Evolutionary conservation across 2,888 invertebrate genomes (phyloP).

Genomic region (Disparrhopalites patrizii): DNA sequence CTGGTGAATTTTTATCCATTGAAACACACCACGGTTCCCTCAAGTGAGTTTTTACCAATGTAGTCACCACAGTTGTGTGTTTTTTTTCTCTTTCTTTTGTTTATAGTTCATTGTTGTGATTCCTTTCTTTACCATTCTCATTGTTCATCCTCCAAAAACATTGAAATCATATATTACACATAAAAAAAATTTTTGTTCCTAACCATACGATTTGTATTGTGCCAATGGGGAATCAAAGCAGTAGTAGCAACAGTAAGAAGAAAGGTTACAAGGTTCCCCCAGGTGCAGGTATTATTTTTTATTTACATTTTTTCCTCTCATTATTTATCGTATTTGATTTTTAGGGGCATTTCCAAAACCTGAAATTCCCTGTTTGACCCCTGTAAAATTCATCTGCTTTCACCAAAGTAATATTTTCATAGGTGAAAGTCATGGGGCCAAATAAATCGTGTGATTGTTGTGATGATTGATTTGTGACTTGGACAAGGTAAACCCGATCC

Average conservation of each 20-base stretch:
- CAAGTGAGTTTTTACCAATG: too few species aligned
- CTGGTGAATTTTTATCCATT: too few species aligned
- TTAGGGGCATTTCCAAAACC: too few species aligned
- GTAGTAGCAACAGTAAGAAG: conserved; percentile 11
- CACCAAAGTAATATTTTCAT: background rate
- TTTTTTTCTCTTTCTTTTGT: background rate
- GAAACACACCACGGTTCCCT: background rate
- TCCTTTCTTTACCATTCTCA: background rate
- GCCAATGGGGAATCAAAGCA: conserved; percentile 27
- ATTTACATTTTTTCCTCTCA: too few species aligned
- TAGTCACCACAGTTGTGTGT: too few species aligned
- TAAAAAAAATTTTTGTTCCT: too few species aligned
- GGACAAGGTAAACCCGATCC: conserved; percentile 23
- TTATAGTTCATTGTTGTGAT: background rate
- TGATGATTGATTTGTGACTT: background rate
- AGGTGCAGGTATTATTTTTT: conserved; percentile 21
- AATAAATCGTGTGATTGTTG: background rate
- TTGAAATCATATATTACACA: too few species aligned
- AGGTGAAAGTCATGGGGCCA: too few species aligned
- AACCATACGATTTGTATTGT: too few species aligned
- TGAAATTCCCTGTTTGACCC: too few species aligned
- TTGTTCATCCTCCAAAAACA: background rate
- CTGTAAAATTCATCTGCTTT: background rate
- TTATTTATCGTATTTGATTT: too few species aligned
- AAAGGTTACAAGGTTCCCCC: conserved; percentile 23